These are phyloP conservation scores for Atta texana DNA, from an alignment of 1,140 invertebrate species.

Conservation along the genomic window DNA sequence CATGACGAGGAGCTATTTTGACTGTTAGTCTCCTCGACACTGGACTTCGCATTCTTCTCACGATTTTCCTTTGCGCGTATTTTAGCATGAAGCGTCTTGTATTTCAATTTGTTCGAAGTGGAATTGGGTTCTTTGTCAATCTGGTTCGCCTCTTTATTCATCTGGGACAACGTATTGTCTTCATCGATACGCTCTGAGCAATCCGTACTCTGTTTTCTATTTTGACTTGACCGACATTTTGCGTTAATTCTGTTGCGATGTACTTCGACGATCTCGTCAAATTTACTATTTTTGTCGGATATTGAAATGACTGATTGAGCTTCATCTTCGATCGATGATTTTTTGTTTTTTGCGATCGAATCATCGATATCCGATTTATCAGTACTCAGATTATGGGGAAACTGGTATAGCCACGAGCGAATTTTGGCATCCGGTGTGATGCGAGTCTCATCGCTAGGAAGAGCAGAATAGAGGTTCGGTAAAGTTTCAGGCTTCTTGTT, in stretches of 20 bases:
- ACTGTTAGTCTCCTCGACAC: neutral
- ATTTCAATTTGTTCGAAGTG: constrained; percentile 9
- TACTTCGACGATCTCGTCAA: neutral
- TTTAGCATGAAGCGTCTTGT: constrained; percentile 8
- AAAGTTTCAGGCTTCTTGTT: neutral
- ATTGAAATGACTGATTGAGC: neutral
- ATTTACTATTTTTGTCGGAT: neutral
- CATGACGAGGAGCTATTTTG: neutral
- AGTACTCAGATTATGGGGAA: neutral
- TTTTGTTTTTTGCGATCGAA: no score
- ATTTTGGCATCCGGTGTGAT: neutral
- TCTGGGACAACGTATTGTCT: neutral
- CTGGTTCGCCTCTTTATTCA: neutral
- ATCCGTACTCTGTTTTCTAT: neutral
- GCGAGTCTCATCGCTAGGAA: neutral
- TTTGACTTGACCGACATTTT: no score
- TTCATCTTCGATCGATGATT: neutral
- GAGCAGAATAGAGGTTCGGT: no score
- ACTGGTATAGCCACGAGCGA: constrained; percentile 28
- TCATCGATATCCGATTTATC: neutral
- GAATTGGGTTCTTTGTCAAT: neutral
- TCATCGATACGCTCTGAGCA: neutral
- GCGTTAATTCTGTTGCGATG: neutral
- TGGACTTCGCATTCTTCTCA: neutral
- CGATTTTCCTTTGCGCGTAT: neutral